Evolutionary conservation across 2,888 invertebrate species (phyloP).

Genomic region (Caenorhabditis sp.): DNA sequence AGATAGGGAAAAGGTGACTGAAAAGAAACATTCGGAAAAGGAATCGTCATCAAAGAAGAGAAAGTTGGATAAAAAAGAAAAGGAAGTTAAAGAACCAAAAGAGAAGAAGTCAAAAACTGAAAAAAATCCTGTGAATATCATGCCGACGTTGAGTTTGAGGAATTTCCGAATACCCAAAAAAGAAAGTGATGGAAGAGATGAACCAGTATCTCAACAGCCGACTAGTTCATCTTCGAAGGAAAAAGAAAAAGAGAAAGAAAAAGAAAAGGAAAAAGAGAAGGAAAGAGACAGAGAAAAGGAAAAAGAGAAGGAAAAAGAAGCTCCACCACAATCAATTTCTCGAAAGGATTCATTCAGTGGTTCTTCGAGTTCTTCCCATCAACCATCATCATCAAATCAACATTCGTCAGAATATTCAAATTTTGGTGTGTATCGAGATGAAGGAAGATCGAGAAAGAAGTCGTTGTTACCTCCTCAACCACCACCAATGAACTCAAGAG

Average conservation of each 20-base stretch:
- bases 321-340: constrained; percentile 1
- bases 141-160: constrained; percentile 30
- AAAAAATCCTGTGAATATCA: constrained; percentile 4
- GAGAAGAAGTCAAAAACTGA: constrained; percentile 30
- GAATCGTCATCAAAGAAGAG: constrained; percentile 20
- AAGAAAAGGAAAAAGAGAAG: background rate
- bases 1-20: constrained; percentile 18
- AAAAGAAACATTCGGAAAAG: background rate
- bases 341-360: constrained; percentile 19
- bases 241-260: background rate
- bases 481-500: background rate
- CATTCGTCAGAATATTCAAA: too few relatives aligned
- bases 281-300: background rate
- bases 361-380: background rate
- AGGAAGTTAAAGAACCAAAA: constrained; percentile 27
- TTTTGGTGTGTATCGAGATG: too few relatives aligned
- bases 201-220: constrained; percentile 35
- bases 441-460: background rate
- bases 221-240: background rate
- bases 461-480: background rate
- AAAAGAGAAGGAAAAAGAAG: too few relatives aligned
- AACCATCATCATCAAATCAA: too few relatives aligned
- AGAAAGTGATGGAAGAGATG: constrained; percentile 33
- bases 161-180: constrained; percentile 48
- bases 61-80: constrained; percentile 21